Evolutionary conservation across 1,140 invertebrate species (phyloP).

Genomic region (Megalonaias nervosa): DNA sequence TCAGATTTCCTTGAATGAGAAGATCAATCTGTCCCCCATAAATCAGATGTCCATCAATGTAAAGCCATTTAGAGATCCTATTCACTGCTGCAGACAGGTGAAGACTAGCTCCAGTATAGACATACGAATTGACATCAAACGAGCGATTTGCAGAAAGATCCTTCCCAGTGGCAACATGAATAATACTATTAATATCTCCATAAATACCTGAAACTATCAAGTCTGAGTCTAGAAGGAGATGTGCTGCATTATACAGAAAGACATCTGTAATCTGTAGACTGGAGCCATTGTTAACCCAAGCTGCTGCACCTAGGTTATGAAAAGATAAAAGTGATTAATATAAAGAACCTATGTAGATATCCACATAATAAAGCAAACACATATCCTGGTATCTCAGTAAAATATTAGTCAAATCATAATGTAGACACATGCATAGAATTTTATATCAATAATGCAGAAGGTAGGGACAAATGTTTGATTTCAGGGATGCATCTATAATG

Average conservation of each 20-base stretch:
- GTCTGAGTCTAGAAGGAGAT: constrained; percentile 37
- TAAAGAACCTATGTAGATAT: background rate
- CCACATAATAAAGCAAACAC: background rate
- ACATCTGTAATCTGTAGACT: constrained; percentile 35
- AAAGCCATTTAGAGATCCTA: constrained; percentile 33
- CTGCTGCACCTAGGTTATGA: constrained; percentile 41
- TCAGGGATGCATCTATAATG: too few relatives aligned
- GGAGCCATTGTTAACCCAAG: constrained; percentile 39
- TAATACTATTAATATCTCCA: constrained; percentile 35
- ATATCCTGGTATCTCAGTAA: background rate
- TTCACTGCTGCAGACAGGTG: constrained; percentile 30
- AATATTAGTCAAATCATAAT: background rate
- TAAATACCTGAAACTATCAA: constrained; percentile 32
- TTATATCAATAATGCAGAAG: background rate
- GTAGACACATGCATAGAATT: background rate
- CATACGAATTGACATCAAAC: constrained; percentile 42
- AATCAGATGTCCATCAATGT: constrained; percentile 23
- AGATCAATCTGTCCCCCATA: background rate
- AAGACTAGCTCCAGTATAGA: constrained; percentile 33
- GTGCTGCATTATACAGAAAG: constrained; percentile 41
- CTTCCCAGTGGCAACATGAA: constrained; percentile 34
- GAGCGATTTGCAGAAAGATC: constrained; percentile 25
- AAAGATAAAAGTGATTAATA: constrained; percentile 1
- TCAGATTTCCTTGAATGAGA: background rate
- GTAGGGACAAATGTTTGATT: too few relatives aligned